Conservation (phyloP, 2,888 invertebrate genomes). For the Epistrophe grossulariae region DNA sequence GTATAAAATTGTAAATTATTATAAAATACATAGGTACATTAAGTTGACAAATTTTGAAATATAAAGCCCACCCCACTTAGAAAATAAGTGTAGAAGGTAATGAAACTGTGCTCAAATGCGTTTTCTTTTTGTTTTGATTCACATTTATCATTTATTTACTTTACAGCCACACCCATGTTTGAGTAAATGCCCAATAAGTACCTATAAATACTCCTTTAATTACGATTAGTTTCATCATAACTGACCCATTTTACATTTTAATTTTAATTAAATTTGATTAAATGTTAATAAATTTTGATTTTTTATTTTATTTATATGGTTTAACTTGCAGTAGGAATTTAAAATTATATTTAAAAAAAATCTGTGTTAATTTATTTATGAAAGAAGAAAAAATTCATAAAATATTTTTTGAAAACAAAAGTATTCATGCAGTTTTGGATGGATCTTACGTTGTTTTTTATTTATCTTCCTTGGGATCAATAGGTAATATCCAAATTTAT, state of each 20-base stretch:
- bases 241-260: not conserved
- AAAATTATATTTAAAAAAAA: not conserved
- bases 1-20: too few species aligned
- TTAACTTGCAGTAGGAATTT: conserved; percentile 68
- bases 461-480: conserved; percentile 44
- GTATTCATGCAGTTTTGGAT: conserved; percentile 61
- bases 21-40: too few species aligned
- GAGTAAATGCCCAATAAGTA: rapidly evolving
- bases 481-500: conserved; percentile 57
- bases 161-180: not conserved
- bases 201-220: not conserved
- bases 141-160: not conserved
- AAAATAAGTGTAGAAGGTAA: too few species aligned
- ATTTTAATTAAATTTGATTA: not conserved
- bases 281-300: not conserved
- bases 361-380: not conserved
- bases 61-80: too few species aligned
- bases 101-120: too few species aligned
- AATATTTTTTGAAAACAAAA: not conserved
- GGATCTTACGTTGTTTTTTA: conserved; percentile 66
- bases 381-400: not conserved
- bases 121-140: too few species aligned
- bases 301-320: conserved; percentile 22
- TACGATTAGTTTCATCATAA: too few species aligned
- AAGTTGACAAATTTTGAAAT: too few species aligned